Conservation (phyloP, 2,113 vertebrate genomes). For the Bolborhynchus lineola region DNA sequence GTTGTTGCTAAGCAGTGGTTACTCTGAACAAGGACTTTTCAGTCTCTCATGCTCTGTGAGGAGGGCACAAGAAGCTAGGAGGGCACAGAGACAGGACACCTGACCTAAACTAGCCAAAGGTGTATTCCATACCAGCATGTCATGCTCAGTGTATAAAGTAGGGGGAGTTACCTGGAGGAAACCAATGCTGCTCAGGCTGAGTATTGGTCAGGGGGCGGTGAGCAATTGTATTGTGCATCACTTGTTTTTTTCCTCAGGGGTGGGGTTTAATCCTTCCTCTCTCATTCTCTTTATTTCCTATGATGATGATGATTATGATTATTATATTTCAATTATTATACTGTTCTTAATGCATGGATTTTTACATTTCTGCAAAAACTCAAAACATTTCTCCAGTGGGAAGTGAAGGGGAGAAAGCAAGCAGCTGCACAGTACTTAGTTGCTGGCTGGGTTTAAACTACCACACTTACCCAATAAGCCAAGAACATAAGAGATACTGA, state of each 20-base stretch:
- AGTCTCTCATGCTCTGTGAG: neutral
- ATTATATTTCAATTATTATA: neutral
- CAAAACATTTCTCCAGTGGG: neutral
- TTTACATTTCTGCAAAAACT: neutral
- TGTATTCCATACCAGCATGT: neutral
- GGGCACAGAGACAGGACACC: neutral
- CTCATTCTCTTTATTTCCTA: neutral
- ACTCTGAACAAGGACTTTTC: neutral
- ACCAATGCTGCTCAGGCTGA: neutral
- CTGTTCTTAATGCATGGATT: neutral
- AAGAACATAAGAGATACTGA: neutral
- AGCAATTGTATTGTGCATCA: neutral
- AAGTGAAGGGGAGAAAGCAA: neutral
- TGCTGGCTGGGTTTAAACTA: neutral
- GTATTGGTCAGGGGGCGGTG: neutral
- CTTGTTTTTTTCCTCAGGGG: neutral
- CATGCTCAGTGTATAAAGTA: neutral
- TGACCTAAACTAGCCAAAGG: neutral
- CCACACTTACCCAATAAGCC: neutral
- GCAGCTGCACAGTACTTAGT: neutral
- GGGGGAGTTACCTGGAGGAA: neutral
- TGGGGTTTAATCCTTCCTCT: neutral
- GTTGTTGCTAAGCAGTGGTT: neutral
- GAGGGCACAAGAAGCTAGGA: neutral
- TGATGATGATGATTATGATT: neutral